phyloP scores from a whole-genome alignment of 2,797 vertebrate species.

The Urophycis tenuis region DNA sequence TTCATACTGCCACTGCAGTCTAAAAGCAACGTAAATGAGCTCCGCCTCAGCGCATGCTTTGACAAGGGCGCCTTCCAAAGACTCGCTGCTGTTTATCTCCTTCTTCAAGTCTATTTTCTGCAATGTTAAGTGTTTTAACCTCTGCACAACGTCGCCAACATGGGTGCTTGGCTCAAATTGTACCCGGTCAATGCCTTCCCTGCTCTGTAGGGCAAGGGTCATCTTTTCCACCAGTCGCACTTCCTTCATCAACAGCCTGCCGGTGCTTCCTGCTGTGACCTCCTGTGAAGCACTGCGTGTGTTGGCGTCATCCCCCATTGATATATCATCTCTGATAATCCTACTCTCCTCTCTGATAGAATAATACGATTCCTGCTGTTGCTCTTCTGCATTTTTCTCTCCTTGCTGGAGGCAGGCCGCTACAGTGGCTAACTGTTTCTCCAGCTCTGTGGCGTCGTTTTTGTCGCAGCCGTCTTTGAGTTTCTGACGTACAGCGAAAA shows the following conservation, averaged over 20 bases:
- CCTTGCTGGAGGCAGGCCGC: slow-evolving; percentile 57
- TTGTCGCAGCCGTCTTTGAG: slow-evolving; percentile 34
- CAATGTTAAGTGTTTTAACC: slow-evolving; percentile 63
- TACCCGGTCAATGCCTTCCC: slow-evolving; percentile 54
- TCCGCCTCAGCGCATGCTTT: slow-evolving; percentile 75
- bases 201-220: slow-evolving; percentile 72
- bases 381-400: slow-evolving; percentile 49
- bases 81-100: slow-evolving; percentile 7
- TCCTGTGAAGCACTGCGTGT: slow-evolving; percentile 11
- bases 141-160: slow-evolving; percentile 32
- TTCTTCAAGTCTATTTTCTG: slow-evolving; percentile 59
- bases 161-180: slow-evolving; percentile 40
- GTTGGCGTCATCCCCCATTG: slow-evolving; percentile 51
- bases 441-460: slow-evolving; percentile 42
- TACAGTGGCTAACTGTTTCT: slow-evolving; percentile 48
- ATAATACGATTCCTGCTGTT: slow-evolving; percentile 43
- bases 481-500: slow-evolving; percentile 55
- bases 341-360: slow-evolving; percentile 43
- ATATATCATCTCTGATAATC: slow-evolving; percentile 42
- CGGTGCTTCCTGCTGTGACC: slow-evolving; percentile 19
- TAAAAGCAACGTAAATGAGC: slow-evolving; percentile 75
- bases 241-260: slow-evolving; percentile 68
- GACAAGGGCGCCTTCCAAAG: slow-evolving; percentile 36
- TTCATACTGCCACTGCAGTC: slow-evolving; percentile 69
- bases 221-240: slow-evolving; percentile 77